Evolutionary conservation across 2,113 vertebrate genomes (phyloP).

Genomic region (Erinaceus europaeus): DNA sequence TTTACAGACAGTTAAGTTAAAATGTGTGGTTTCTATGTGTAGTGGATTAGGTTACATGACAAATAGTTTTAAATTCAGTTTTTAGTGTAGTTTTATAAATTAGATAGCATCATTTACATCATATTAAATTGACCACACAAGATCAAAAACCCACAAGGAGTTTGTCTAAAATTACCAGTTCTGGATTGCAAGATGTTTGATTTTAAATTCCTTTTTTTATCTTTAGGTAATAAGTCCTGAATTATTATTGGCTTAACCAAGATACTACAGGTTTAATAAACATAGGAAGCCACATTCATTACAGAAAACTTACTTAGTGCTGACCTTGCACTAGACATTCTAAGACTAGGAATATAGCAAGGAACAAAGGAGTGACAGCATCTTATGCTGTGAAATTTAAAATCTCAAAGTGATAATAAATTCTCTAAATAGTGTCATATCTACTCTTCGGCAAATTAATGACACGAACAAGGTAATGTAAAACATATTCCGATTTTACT

Average conservation of each 20-base stretch:
- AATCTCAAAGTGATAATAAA: background rate
- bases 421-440: background rate
- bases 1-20: background rate
- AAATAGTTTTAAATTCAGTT: background rate
- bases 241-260: background rate
- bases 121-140: background rate
- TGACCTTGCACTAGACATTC: background rate
- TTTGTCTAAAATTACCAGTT: background rate
- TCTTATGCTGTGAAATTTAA: background rate
- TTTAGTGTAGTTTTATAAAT: background rate
- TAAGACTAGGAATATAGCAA: background rate
- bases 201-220: constrained; percentile 11
- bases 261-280: background rate
- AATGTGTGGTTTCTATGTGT: background rate
- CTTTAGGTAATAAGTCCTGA: background rate
- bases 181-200: background rate
- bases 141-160: background rate
- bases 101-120: background rate
- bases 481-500: background rate
- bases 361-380: background rate
- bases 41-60: background rate
- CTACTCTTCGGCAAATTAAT: background rate
- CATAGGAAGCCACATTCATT: background rate
- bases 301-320: background rate
- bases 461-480: background rate